A percentile compares a stretch with the other conserved stretches of the same genome.
Conservation (phyloP, 2,888 invertebrate species). For the Cyrtodaria siliqua region DNA sequence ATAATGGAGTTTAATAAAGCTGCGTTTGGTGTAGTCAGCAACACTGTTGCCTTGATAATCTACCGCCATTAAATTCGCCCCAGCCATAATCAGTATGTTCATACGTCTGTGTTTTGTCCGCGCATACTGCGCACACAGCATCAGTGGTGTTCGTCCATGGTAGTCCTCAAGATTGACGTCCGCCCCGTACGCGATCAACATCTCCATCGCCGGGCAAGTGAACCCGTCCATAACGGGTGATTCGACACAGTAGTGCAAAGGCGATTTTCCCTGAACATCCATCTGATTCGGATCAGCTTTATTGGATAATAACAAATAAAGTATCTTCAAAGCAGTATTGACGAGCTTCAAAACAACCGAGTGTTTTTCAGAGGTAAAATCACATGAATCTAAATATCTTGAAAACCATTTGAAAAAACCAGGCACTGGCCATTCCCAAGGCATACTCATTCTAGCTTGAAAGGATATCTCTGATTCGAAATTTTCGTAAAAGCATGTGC, state of each 20-base stretch:
- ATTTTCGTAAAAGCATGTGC: not conserved
- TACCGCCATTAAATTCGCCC: too few species aligned
- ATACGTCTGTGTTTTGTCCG: conserved; percentile 18
- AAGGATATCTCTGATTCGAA: not conserved
- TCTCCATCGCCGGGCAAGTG: conserved; percentile 20
- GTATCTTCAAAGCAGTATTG: conserved; percentile 1
- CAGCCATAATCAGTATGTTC: too few species aligned
- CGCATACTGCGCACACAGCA: conserved; percentile 18
- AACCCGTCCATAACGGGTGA: conserved; percentile 16
- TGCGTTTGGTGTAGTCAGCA: too few species aligned
- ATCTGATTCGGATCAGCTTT: conserved; percentile 23
- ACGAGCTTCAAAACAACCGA: not conserved
- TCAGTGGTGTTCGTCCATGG: conserved; percentile 22
- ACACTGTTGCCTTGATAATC: too few species aligned
- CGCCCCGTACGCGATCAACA: conserved; percentile 24
- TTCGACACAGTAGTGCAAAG: conserved; percentile 17
- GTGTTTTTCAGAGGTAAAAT: not conserved
- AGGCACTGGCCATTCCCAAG: too few species aligned
- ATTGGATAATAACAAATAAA: not conserved
- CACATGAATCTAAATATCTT: not conserved
- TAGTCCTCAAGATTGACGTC: conserved; percentile 20
- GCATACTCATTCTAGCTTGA: not conserved
- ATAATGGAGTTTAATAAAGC: too few species aligned
- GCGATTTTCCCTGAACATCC: conserved; percentile 18
- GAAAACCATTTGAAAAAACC: too few species aligned